Percentiles rank a stretch among this genome's conserved stretches.
phyloP scores from a whole-genome alignment of 2,113 vertebrate species.

The Dipodomys spectabilis region DNA sequence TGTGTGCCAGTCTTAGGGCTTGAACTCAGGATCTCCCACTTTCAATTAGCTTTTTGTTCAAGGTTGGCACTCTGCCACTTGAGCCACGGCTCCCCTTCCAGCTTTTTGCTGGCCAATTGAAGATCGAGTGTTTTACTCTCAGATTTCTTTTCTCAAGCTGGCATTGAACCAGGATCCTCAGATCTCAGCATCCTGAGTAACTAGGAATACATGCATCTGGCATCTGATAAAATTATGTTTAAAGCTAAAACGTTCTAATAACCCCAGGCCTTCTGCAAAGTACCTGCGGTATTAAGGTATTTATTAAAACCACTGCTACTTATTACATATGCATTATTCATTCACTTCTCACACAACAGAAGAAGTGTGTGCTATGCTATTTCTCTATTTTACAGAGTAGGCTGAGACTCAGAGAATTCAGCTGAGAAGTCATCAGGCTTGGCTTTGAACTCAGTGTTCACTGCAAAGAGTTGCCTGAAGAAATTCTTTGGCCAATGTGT shows the following conservation, averaged over 20 bases:
- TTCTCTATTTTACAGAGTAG: conserved; percentile 29
- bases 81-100: too few relatives aligned
- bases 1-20: too few relatives aligned
- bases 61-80: too few relatives aligned
- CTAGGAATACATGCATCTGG: too few relatives aligned
- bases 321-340: conserved; percentile 37
- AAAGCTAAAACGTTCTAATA: conserved; percentile 48
- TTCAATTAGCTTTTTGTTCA: too few relatives aligned
- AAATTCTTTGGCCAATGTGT: conserved; percentile 50
- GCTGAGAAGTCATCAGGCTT: conserved; percentile 13
- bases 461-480: conserved; percentile 35
- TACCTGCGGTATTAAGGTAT: conserved; percentile 25
- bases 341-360: conserved; percentile 35
- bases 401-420: conserved; percentile 52
- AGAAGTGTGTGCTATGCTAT: background rate
- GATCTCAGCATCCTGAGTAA: too few relatives aligned
- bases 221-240: too few relatives aligned
- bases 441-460: conserved; percentile 11
- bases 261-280: conserved; percentile 17
- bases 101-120: too few relatives aligned
- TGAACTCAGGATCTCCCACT: too few relatives aligned
- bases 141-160: too few relatives aligned
- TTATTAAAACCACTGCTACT: conserved; percentile 63
- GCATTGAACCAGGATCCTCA: too few relatives aligned
- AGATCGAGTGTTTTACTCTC: too few relatives aligned